phyloP scores from a whole-genome alignment of 2,113 vertebrate genomes.

The Thermophis baileyi region DNA sequence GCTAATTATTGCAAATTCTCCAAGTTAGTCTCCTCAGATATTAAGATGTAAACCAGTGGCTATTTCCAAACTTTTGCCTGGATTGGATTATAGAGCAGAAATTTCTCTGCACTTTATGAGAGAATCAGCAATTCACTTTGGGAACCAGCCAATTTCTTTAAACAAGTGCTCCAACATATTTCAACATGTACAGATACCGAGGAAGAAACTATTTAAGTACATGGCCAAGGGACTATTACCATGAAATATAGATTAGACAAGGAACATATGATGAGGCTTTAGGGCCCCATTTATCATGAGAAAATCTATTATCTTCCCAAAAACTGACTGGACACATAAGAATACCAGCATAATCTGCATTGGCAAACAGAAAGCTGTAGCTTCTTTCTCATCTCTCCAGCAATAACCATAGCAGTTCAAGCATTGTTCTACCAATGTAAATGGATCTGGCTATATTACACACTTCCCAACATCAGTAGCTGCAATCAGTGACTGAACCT shows the following conservation, averaged over 20 bases:
- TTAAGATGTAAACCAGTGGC: background rate
- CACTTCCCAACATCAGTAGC: background rate
- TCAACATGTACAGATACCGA: background rate
- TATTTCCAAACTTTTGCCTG: background rate
- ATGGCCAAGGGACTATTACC: background rate
- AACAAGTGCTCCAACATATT: slow-evolving; percentile 11
- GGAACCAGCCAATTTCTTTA: background rate
- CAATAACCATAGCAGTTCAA: background rate
- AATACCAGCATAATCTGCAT: background rate
- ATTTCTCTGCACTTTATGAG: background rate
- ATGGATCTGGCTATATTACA: background rate
- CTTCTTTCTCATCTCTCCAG: background rate
- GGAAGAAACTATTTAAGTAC: background rate
- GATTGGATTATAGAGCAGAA: background rate
- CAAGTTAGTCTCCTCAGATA: background rate
- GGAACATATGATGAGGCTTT: slow-evolving; percentile 5
- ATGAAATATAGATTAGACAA: background rate
- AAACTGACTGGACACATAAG: background rate
- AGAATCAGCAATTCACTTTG: background rate
- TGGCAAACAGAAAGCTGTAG: background rate
- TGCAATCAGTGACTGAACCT: background rate
- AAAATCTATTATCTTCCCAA: slow-evolving; percentile 10
- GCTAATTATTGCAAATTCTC: background rate
- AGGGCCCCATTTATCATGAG: slow-evolving; percentile 15
- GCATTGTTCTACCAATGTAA: background rate